Conservation (phyloP, 2,113 vertebrate species). For the Corythornis madagascariensis region DNA sequence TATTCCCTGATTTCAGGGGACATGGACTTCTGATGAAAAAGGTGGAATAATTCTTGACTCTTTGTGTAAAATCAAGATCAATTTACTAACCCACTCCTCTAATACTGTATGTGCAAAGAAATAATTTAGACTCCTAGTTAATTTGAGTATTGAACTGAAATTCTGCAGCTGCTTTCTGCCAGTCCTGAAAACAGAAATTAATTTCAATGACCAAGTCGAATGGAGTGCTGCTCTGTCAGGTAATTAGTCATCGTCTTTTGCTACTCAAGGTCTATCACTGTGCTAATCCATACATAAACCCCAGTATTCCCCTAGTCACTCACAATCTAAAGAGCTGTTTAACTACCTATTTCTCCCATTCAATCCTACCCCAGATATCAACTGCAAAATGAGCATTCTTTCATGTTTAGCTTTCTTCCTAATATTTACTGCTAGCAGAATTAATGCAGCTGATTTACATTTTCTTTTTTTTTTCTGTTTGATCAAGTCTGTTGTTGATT, state of each 20-base stretch:
- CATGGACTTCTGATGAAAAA: conserved; percentile 72
- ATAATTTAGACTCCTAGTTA: conserved; percentile 85
- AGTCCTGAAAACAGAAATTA: conserved; percentile 88
- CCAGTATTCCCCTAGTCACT: conserved; percentile 76
- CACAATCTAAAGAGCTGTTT: conserved; percentile 76
- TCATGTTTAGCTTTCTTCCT: conserved; percentile 70
- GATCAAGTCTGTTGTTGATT: conserved; percentile 79
- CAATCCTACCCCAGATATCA: conserved; percentile 34
- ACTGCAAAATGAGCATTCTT: conserved; percentile 62
- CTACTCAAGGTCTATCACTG: conserved; percentile 88
- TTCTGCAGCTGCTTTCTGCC: conserved; percentile 84
- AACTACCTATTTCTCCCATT: conserved; percentile 73
- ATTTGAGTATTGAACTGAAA: conserved; percentile 88
- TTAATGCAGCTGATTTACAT: conserved; percentile 79
- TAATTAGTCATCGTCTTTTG: conserved; percentile 94
- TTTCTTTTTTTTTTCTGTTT: conserved; percentile 73
- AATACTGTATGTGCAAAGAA: conserved; percentile 74
- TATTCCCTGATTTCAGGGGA: conserved; percentile 34
- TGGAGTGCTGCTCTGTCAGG: conserved; percentile 90
- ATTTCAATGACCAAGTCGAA: conserved; percentile 91
- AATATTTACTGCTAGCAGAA: conserved; percentile 73
- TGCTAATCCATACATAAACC: conserved; percentile 92
- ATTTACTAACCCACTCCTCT: conserved; percentile 78
- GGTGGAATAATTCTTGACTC: conserved; percentile 64
- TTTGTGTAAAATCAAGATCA: conserved; percentile 75